Conservation (phyloP, 1,140 invertebrate species). For the Latrodectus geometricus region DNA sequence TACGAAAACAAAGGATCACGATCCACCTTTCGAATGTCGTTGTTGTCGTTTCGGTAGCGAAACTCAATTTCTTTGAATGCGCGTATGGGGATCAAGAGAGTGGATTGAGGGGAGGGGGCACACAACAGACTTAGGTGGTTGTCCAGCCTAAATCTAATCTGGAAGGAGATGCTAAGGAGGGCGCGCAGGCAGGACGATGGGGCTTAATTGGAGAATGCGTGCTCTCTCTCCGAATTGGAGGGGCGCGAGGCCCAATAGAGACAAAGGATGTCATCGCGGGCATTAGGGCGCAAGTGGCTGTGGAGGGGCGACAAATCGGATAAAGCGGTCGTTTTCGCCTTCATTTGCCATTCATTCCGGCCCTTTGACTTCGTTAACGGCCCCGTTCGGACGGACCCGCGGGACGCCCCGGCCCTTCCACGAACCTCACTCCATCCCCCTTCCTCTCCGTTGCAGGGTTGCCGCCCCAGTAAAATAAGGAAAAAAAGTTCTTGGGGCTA, state of each 20-base stretch:
- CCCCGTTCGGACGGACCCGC: constrained; percentile 33
- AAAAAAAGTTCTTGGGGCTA: not conserved
- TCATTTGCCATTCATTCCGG: constrained; percentile 63
- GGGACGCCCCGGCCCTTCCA: constrained; percentile 13
- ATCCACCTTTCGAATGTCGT: not conserved
- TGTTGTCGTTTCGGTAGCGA: not conserved
- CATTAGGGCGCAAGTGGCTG: constrained; percentile 36
- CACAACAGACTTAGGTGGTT: constrained; percentile 1
- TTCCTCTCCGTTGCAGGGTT: constrained; percentile 18
- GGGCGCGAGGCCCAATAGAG: constrained; percentile 38
- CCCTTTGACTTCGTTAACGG: constrained; percentile 61
- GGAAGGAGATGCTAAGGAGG: not conserved
- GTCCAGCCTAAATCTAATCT: constrained; percentile 1
- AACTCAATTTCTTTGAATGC: not conserved
- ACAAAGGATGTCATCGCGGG: constrained; percentile 55
- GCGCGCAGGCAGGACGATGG: not conserved
- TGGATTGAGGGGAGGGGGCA: not conserved
- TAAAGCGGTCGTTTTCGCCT: constrained; percentile 61
- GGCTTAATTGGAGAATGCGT: constrained; percentile 14
- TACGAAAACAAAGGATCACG: not conserved
- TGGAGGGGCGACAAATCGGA: constrained; percentile 60
- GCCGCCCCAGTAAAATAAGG: not conserved
- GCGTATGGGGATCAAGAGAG: not conserved
- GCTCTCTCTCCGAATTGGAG: not conserved
- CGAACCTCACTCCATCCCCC: not conserved